These are phyloP conservation scores for Drosophila bunnanda DNA, from an alignment of 2,888 invertebrate species.

Conservation along the genomic window DNA sequence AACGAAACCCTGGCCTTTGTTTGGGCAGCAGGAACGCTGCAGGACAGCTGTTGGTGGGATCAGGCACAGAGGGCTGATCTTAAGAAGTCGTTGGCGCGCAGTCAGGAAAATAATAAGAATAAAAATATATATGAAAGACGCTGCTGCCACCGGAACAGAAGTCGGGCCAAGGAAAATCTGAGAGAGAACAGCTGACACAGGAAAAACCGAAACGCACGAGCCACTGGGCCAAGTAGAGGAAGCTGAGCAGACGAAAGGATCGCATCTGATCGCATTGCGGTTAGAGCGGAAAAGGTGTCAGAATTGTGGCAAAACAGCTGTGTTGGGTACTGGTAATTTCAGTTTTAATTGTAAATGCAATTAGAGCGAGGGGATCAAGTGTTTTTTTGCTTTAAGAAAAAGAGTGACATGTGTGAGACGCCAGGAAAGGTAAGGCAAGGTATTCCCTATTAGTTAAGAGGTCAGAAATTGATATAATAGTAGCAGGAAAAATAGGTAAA, in stretches of 20 bases:
- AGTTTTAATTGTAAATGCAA: conserved; percentile 55
- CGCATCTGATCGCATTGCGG: conserved; percentile 62
- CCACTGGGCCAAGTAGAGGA: conserved; percentile 48
- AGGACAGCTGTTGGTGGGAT: conserved; percentile 50
- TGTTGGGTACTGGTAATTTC: conserved; percentile 41
- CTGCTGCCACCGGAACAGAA: conserved; percentile 39
- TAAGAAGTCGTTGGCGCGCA: conserved; percentile 52
- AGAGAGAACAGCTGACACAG: conserved; percentile 68
- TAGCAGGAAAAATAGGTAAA: no score
- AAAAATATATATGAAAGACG: conserved; percentile 17
- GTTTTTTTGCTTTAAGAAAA: conserved; percentile 15
- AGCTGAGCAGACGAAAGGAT: conserved; percentile 48
- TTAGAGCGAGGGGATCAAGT: conserved; percentile 65
- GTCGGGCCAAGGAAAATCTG: conserved; percentile 61
- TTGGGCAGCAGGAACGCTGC: conserved; percentile 42
- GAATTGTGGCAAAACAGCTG: conserved; percentile 62
- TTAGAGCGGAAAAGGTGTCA: conserved; percentile 51
- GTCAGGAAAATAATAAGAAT: conserved; percentile 11
- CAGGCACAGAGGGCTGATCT: conserved; percentile 22
- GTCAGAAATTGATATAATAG: neutral
- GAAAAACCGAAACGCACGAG: conserved; percentile 53
- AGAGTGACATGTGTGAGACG: conserved; percentile 72
- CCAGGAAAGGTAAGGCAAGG: conserved; percentile 23
- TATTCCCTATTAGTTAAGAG: neutral
- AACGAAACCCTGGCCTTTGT: conserved; percentile 43